Evolutionary conservation across 2,113 vertebrate genomes (phyloP).

Genomic region (Speoplatyrhinus poulsoni): DNA sequence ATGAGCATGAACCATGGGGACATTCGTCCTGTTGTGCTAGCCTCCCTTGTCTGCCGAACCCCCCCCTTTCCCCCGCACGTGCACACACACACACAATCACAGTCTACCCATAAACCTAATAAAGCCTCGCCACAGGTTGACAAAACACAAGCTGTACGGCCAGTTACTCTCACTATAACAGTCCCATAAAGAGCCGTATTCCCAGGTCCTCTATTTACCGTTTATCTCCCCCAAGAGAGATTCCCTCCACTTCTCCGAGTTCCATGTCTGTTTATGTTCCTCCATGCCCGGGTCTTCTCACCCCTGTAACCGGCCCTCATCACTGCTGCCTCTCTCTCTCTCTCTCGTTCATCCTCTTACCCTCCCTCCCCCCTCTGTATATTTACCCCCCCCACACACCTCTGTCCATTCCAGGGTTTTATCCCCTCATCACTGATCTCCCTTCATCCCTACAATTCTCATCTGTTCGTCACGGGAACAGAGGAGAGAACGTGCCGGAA

Average conservation of each 20-base stretch:
- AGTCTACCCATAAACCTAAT: constrained; percentile 42
- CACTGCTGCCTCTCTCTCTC: constrained; percentile 20
- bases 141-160: constrained; percentile 58
- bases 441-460: constrained; percentile 81
- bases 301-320: constrained; percentile 41
- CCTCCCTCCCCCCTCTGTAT: constrained; percentile 10
- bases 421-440: constrained; percentile 81
- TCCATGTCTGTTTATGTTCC: constrained; percentile 58
- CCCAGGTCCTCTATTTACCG: constrained; percentile 53
- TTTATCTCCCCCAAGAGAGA: constrained; percentile 13
- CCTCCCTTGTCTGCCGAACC: no score
- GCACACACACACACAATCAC: background rate
- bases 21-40: no score
- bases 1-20: no score
- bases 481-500: constrained; percentile 41
- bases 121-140: constrained; percentile 64
- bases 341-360: constrained; percentile 23
- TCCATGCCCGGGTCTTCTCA: constrained; percentile 56
- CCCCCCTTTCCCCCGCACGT: background rate
- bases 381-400: constrained; percentile 26
- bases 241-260: constrained; percentile 53
- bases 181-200: constrained; percentile 73
- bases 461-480: constrained; percentile 73
- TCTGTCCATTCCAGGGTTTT: constrained; percentile 74
- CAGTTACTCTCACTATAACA: constrained; percentile 37